These are phyloP conservation scores for Perca schrenkii DNA, from an alignment of 2,113 vertebrate species.

Conservation along the genomic window DNA sequence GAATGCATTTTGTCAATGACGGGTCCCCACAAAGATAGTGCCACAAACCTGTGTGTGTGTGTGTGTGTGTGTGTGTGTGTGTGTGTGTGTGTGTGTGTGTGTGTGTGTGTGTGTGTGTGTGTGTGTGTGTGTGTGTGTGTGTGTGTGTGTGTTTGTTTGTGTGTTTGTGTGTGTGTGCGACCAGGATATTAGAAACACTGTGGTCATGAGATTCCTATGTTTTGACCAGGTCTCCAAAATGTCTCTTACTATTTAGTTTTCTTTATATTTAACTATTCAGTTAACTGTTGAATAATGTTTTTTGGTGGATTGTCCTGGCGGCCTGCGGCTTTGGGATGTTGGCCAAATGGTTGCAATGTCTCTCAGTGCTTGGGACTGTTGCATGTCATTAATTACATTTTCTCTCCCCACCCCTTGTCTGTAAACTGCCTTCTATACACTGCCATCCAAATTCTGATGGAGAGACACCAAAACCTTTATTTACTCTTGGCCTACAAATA, in stretches of 20 bases:
- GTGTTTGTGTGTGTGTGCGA: too few relatives aligned
- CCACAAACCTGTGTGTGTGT: too few relatives aligned
- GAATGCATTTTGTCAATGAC: too few relatives aligned
- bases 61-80: not conserved
- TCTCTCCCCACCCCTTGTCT: not conserved
- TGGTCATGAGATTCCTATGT: not conserved
- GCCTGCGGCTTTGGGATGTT: not conserved
- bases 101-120: not conserved
- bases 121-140: not conserved
- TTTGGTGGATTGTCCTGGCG: not conserved
- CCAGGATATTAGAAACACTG: not conserved
- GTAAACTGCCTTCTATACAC: not conserved
- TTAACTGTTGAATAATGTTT: not conserved
- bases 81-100: conserved; percentile 7
- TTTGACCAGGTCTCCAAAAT: not conserved
- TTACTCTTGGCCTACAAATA: not conserved
- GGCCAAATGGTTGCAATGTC: not conserved
- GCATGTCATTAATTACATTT: too few relatives aligned
- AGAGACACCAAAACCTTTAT: not conserved
- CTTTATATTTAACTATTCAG: not conserved
- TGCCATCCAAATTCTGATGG: not conserved
- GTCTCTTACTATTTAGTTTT: not conserved
- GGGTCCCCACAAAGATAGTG: too few relatives aligned
- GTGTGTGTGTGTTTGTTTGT: too few relatives aligned
- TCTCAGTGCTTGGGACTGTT: not conserved